Evolutionary conservation across 2,888 invertebrate species (phyloP).

Genomic region (Cheilosia urbana): DNA sequence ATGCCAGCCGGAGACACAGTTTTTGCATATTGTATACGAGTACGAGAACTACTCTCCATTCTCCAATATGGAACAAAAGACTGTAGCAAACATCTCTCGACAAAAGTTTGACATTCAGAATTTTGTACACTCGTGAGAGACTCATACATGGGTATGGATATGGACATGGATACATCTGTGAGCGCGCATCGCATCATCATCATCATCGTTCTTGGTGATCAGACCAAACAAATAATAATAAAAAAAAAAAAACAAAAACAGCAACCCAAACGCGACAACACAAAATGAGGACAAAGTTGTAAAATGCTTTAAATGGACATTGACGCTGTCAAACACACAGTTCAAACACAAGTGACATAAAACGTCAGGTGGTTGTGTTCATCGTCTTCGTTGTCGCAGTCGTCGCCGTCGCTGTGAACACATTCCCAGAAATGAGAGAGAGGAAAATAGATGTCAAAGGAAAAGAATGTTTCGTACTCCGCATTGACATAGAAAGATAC

Average conservation of each 20-base stretch:
- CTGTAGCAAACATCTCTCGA: conserved; percentile 21
- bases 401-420: conserved; percentile 20
- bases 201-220: conserved; percentile 43
- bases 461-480: conserved; percentile 60
- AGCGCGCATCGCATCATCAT: conserved; percentile 18
- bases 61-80: conserved; percentile 59
- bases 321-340: conserved; percentile 82
- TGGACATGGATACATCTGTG: conserved; percentile 2
- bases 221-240: conserved; percentile 2
- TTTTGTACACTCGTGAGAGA: conserved; percentile 46
- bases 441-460: conserved; percentile 50
- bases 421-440: conserved; percentile 52
- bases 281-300: conserved; percentile 83
- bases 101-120: conserved; percentile 64
- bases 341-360: conserved; percentile 80
- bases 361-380: conserved; percentile 81
- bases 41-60: conserved; percentile 11
- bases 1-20: conserved; percentile 13
- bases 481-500: conserved; percentile 64
- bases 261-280: conserved; percentile 54
- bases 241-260: conserved; percentile 4
- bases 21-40: conserved; percentile 63
- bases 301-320: conserved; percentile 83
- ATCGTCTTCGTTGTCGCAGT: conserved; percentile 43
- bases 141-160: no score